Conservation (phyloP, 2,888 invertebrate genomes). For the Bombylius discolor region DNA sequence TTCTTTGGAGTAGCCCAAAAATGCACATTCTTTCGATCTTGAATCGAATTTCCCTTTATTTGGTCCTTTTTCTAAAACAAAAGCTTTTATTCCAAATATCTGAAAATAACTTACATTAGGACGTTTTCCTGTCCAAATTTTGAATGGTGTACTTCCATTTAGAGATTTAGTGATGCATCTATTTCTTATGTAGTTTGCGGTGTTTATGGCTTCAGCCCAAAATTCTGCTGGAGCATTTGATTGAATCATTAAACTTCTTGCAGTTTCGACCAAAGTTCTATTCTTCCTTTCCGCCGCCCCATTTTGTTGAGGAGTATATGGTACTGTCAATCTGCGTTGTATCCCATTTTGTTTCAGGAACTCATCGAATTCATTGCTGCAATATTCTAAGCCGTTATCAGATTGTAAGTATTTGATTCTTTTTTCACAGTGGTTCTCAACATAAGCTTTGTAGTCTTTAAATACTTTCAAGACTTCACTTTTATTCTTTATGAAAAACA, state of each 20-base stretch:
- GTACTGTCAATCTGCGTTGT: background rate
- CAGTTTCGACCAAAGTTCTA: background rate
- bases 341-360: too few relatives aligned
- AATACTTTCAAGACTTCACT: background rate
- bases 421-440: background rate
- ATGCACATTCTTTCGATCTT: too few relatives aligned
- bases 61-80: too few relatives aligned
- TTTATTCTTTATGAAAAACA: background rate
- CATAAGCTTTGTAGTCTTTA: background rate
- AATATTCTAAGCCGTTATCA: too few relatives aligned
- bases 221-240: background rate
- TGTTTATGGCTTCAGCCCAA: background rate
- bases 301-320: background rate
- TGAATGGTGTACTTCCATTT: background rate
- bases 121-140: background rate
- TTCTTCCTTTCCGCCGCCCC: background rate
- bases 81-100: too few relatives aligned
- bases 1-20: too few relatives aligned
- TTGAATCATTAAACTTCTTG: background rate
- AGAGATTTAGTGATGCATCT: background rate
- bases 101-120: background rate
- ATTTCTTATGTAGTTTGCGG: background rate
- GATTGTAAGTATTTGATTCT: background rate
- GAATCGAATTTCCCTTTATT: too few relatives aligned
- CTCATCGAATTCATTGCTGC: too few relatives aligned